phyloP scores from a whole-genome alignment of 2,113 vertebrate species.

The Trinectes maculatus region DNA sequence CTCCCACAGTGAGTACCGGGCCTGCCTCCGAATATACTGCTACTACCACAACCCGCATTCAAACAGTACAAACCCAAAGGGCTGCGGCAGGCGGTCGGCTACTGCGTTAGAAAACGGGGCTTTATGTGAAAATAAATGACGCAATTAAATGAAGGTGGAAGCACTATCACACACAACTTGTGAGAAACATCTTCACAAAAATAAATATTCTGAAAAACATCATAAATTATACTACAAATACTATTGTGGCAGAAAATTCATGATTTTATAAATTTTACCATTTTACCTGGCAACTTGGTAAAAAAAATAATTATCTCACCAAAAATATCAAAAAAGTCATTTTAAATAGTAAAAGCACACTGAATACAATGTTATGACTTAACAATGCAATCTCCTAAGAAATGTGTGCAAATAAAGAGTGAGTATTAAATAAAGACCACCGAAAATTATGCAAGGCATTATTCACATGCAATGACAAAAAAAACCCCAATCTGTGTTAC shows the following conservation, averaged over 20 bases:
- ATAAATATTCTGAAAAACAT: neutral
- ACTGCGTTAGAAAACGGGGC: neutral
- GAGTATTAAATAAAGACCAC: neutral
- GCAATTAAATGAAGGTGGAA: neutral
- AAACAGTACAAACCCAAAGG: conserved; percentile 9
- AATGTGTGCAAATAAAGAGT: neutral
- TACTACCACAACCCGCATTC: conserved; percentile 20
- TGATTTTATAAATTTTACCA: neutral
- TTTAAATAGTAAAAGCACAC: neutral
- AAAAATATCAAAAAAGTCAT: neutral
- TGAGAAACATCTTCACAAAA: neutral
- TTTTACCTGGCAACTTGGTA: neutral
- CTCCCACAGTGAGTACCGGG: conserved; percentile 41
- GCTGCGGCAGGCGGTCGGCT: conserved; percentile 12
- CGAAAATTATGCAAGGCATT: neutral
- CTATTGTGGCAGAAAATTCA: neutral
- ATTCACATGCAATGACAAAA: neutral
- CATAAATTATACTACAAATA: too few relatives aligned
- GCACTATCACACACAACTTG: neutral
- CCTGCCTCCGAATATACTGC: conserved; percentile 34
- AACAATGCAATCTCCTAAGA: neutral
- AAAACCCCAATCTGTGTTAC: too few relatives aligned
- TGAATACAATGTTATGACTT: neutral
- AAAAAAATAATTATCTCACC: neutral
- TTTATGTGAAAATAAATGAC: conserved; percentile 19